These are phyloP conservation scores for Pseudomyrmex concolor DNA, from an alignment of 1,140 invertebrate species.

Conservation along the genomic window DNA sequence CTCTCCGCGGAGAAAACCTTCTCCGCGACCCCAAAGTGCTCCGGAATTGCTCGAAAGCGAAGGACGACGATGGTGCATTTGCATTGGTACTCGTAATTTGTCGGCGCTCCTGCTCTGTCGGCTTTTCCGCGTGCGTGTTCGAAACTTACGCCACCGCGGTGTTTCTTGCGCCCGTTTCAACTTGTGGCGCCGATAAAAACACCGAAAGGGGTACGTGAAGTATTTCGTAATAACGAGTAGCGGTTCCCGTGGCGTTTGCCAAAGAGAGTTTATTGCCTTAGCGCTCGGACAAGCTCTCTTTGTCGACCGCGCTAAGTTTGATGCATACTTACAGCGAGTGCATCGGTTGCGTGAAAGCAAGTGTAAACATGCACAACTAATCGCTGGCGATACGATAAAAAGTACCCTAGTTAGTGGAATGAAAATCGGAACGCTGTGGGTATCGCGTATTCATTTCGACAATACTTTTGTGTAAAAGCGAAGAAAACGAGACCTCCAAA, in stretches of 20 bases:
- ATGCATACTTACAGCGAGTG: constrained; percentile 41
- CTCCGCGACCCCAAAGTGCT: constrained; percentile 21
- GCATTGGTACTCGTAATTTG: constrained; percentile 40
- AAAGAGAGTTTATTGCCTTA: constrained; percentile 68
- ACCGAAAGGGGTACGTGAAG: constrained; percentile 52
- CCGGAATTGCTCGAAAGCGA: constrained; percentile 22
- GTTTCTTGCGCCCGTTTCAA: constrained; percentile 3
- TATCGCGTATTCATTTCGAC: background rate
- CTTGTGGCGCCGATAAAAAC: constrained; percentile 45
- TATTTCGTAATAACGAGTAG: constrained; percentile 70
- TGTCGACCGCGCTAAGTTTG: constrained; percentile 46
- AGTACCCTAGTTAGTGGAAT: background rate
- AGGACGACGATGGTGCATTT: constrained; percentile 13
- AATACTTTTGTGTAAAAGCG: background rate
- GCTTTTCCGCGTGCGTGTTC: background rate
- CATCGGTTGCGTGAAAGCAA: constrained; percentile 23
- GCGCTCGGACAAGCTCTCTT: constrained; percentile 14
- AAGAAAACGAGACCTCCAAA: constrained; percentile 3
- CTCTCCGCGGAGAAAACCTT: constrained; percentile 1
- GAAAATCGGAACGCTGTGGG: background rate
- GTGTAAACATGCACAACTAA: constrained; percentile 8
- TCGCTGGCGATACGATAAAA: constrained; percentile 12
- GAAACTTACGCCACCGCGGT: background rate
- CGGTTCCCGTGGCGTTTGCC: constrained; percentile 53
- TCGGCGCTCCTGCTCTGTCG: background rate